Evolutionary conservation across 2,888 invertebrate genomes (phyloP).

Genomic region (Keiferia lycopersicella): DNA sequence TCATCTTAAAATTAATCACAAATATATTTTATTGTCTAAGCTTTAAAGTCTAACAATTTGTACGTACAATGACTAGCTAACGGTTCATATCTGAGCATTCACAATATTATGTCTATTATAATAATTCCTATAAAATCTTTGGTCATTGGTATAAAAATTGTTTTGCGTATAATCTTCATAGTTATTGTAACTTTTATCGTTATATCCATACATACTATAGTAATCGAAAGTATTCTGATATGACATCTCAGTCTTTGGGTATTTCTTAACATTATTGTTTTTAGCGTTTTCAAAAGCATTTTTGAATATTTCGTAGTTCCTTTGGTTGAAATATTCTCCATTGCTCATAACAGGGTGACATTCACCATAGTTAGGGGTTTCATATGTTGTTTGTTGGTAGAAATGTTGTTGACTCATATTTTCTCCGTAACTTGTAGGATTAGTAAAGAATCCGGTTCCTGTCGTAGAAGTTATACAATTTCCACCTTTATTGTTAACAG

Average conservation of each 20-base stretch:
- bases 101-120: slow-evolving; percentile 63
- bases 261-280: slow-evolving; percentile 57
- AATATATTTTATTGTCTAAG: slow-evolving; percentile 33
- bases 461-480: slow-evolving; percentile 85
- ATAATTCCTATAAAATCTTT: slow-evolving; percentile 67
- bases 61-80: slow-evolving; percentile 41
- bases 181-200: slow-evolving; percentile 56
- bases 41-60: neutral
- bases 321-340: slow-evolving; percentile 70
- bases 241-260: slow-evolving; percentile 50
- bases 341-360: slow-evolving; percentile 42
- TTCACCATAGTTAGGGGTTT: slow-evolving; percentile 42
- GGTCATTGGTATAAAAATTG: slow-evolving; percentile 64
- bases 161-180: slow-evolving; percentile 56
- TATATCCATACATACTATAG: slow-evolving; percentile 53
- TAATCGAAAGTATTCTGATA: slow-evolving; percentile 40
- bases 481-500: slow-evolving; percentile 87
- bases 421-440: slow-evolving; percentile 65
- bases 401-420: slow-evolving; percentile 56
- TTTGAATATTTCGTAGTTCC: slow-evolving; percentile 82
- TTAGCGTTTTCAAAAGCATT: slow-evolving; percentile 79
- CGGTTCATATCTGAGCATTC: slow-evolving; percentile 64
- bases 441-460: slow-evolving; percentile 74
- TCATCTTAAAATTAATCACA: neutral
- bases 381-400: slow-evolving; percentile 50